Conservation (phyloP, 2,888 invertebrate genomes). For the Cancer borealis region DNA sequence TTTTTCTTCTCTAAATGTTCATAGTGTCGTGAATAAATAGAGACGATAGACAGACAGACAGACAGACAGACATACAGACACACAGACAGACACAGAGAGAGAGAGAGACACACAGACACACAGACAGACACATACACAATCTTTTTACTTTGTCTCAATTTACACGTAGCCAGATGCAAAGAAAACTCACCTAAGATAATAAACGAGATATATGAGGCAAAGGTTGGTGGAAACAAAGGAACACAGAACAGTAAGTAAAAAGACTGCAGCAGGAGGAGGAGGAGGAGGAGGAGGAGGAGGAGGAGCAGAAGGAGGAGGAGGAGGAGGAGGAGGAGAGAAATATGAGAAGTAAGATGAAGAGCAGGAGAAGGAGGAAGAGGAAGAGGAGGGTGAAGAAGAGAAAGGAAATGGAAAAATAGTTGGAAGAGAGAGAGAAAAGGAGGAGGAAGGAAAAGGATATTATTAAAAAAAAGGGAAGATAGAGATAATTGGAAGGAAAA, state of each 20-base stretch:
- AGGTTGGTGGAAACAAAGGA: no score
- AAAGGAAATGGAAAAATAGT: neutral
- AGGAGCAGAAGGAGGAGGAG: no score
- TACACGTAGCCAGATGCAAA: no score
- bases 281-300: no score
- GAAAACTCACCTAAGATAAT: no score
- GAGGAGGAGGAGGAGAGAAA: no score
- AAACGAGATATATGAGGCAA: no score
- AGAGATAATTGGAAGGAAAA: neutral
- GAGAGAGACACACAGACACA: neutral
- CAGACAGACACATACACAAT: no score
- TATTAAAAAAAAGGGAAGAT: neutral
- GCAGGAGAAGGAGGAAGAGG: neutral
- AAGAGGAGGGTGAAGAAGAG: neutral
- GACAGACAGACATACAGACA: neutral
- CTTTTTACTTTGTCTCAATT: neutral
- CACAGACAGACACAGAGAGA: neutral
- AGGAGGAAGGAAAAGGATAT: neutral
- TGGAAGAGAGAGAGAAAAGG: neutral
- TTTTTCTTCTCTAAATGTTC: neutral
- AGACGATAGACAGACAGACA: neutral
- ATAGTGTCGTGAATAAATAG: neutral
- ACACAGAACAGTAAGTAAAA: no score
- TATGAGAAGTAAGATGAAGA: no score
- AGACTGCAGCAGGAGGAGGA: no score